Base-by-base conservation (phyloP, 2,888 invertebrate genomes). In the Cheilosia scutellata region DNA sequence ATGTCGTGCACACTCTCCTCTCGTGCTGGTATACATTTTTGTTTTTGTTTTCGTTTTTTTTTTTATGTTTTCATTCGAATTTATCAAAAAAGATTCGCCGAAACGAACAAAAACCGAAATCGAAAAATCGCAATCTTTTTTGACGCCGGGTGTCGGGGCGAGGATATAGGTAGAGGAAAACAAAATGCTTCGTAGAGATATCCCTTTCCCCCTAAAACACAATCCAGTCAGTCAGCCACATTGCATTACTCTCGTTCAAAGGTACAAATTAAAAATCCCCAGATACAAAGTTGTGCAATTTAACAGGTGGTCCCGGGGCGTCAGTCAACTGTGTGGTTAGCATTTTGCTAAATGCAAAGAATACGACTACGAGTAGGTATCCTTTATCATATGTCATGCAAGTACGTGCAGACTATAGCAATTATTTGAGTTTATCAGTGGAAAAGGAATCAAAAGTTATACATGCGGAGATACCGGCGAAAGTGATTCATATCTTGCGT, bases 261-360 rank as follows among this genome's bases (percentile, higher is more conserved):
- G 53, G 76, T 76, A 82, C 68, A 80, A 86, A 82, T 86, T 86
- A 72, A 72, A 62, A 77, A 44, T 49, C 55, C 16, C n/a, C 5
- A 68, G 76, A 72, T 77, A 77, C 86, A 82, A 86, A 49, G 80
- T 68, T 62, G 82, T 53, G 63, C 66, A 86, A 72, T 82, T 86
- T 82, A 86, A 82, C 86, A 86, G 86, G 86, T 86, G 86, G 86
- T 72, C 66, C 37, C 53, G 70, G 53, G 71, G 75, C 70, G 82
- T 72, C 86, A 86, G 60, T 80, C 76, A 86, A 60, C 49, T 68
- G 77, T 86, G 86, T 16, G 86, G 86, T 86, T 71, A 63, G 55
- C 42, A 47, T 63, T 79, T 79, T 49, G 27, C 47, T 29, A 29
- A 13, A 25, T 4, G 6, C 51, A 71, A 77, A 25, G 60, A 58